Evolutionary conservation across 2,113 vertebrate genomes (phyloP).

Genomic region (Heterochromis multidens): DNA sequence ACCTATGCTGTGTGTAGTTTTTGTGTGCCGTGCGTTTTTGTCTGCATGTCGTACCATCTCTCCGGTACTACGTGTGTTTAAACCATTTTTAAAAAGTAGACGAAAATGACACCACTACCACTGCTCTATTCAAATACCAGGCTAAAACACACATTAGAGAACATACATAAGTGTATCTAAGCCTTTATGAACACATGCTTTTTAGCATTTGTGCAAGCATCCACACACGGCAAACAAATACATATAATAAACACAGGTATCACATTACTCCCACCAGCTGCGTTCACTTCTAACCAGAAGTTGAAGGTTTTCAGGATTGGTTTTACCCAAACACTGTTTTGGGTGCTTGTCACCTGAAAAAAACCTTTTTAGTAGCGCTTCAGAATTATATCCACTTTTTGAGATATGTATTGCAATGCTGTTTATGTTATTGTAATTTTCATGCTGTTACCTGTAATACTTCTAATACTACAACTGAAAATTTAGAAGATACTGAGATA

Average conservation of each 20-base stretch:
- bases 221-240: neutral
- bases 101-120: neutral
- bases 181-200: neutral
- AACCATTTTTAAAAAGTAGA: neutral
- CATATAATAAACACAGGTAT: conserved; percentile 25
- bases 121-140: neutral
- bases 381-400: neutral
- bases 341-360: conserved; percentile 46
- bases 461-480: no score
- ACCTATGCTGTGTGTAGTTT: conserved; percentile 21
- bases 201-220: neutral
- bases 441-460: neutral
- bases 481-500: neutral
- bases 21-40: neutral
- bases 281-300: conserved; percentile 38
- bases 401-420: neutral
- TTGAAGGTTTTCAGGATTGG: conserved; percentile 55
- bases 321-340: conserved; percentile 58
- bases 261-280: conserved; percentile 23
- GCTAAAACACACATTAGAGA: neutral
- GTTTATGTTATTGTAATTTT: neutral
- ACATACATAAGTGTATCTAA: neutral
- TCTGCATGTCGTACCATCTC: neutral
- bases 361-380: neutral
- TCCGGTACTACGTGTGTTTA: neutral